Base-by-base conservation (phyloP, 2,888 invertebrate species). In the Drosophila affinis region DNA sequence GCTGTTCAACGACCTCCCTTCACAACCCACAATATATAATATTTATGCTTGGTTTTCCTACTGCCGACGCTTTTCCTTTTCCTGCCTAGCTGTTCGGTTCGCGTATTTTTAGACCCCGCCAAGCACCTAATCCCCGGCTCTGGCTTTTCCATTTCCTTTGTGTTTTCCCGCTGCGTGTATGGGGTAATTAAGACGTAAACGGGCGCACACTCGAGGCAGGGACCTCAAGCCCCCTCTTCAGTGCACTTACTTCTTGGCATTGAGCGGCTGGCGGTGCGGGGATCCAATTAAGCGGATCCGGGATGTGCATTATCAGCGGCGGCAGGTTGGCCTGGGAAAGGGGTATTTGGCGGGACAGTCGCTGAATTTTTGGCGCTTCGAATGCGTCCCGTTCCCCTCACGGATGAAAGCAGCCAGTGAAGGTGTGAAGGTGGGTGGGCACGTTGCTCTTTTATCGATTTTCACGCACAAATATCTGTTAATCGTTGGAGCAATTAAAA, bases 161-260 rank as follows among this genome's bases (percentile, higher is more conserved):
- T 52, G 32, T 18, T 17, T 29, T 52, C 29, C 24, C 5, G 1
- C 2, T 47, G 63, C 53, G 53, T 54, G 56, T 52, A 14, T 14
- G 62, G 44, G 54, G 57, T 72, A 73, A 65, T 73, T 72, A 67
- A 67, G 62, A 34, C 65, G 61, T 51, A 65, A 62, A 57, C 73
- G 57, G 62, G 56, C 65, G 65, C 53, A 58, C 47, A 63, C 45
- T 72, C 56, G 59, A 71, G 54, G 24, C 52, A 24, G 44, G 34
- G 49, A 46, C 34, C 46, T 48, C 54, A 54, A 69, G 68, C 58
- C 32, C 24, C 27, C 34, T 39, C 39, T n/a, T 39, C 14, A 58
- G 51, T 45, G 48, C 65, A 91, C 91, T 91, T 89, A 92, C 91
- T 83, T 91, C 91, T 90, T 91, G 90, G 80, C 91, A 92, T 88